These are phyloP conservation scores for Phymastichus coffea DNA, from an alignment of 1,140 invertebrate species.

Conservation along the genomic window DNA sequence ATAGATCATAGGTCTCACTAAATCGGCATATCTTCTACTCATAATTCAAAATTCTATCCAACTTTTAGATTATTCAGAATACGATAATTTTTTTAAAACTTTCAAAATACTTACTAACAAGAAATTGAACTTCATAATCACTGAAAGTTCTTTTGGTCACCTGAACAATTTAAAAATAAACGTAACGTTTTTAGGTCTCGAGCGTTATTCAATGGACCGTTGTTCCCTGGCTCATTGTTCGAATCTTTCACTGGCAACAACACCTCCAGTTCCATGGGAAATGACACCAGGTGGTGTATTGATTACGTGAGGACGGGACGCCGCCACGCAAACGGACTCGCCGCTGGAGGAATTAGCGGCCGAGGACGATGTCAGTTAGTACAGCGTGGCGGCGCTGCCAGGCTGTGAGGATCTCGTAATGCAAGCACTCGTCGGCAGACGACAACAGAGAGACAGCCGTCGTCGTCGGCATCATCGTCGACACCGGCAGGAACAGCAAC, in stretches of 20 bases:
- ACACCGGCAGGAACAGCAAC: background rate
- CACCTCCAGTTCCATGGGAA: conserved; percentile 52
- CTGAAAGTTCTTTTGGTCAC: too few species aligned
- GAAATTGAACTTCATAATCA: too few species aligned
- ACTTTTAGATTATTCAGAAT: too few species aligned
- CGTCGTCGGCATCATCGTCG: background rate
- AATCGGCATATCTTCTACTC: too few species aligned
- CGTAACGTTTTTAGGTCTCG: conserved; percentile 43
- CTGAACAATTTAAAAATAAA: too few species aligned
- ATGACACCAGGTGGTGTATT: conserved; percentile 38
- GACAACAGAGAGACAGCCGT: background rate
- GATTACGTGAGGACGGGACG: conserved; percentile 52
- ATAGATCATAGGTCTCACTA: too few species aligned
- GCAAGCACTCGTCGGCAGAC: background rate
- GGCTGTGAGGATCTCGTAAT: conserved; percentile 1
- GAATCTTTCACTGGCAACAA: conserved; percentile 46
- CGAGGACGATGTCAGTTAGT: conserved; percentile 47
- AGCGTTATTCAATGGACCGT: conserved; percentile 51
- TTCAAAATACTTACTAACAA: too few species aligned
- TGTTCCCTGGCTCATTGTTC: conserved; percentile 52
- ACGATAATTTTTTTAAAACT: too few species aligned
- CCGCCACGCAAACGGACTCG: conserved; percentile 54
- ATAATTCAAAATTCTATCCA: too few species aligned
- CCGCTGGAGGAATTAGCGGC: conserved; percentile 35
- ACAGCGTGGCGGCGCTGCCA: conserved; percentile 51